phyloP scores from a whole-genome alignment of 2,113 vertebrate genomes.

The Sphaerodactylus townsendi region DNA sequence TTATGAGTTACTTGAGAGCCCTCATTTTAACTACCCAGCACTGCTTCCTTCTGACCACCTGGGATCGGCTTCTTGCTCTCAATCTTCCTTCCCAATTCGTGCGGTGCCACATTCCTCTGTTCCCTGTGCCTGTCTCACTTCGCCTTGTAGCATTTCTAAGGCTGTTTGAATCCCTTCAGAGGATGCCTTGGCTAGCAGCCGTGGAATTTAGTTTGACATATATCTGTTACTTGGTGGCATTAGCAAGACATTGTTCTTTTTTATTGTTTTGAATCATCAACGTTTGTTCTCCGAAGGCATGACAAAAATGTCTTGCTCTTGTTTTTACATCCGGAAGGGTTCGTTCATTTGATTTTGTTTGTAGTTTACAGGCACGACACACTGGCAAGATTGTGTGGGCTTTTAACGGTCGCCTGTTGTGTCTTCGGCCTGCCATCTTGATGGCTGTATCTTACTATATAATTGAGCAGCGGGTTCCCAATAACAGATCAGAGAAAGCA shows the following conservation, averaged over 20 bases:
- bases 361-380: slow-evolving; percentile 48
- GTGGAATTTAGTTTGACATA: neutral
- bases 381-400: slow-evolving; percentile 46
- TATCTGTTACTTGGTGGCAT: neutral
- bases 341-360: slow-evolving; percentile 44
- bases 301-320: slow-evolving; percentile 17
- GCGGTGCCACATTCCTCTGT: neutral
- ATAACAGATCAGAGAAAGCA: too few relatives aligned
- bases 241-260: slow-evolving; percentile 26
- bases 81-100: neutral
- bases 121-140: neutral
- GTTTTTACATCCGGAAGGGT: slow-evolving; percentile 49
- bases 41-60: neutral
- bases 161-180: neutral
- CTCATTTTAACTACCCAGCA: too few relatives aligned
- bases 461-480: too few relatives aligned
- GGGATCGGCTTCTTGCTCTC: neutral
- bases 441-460: too few relatives aligned
- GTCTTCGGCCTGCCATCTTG: too few relatives aligned
- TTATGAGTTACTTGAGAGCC: too few relatives aligned
- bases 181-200: neutral
- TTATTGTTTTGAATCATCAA: slow-evolving; percentile 49
- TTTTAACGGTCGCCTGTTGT: too few relatives aligned
- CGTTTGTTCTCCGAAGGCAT: slow-evolving; percentile 15
- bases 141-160: neutral